Evolutionary conservation across 2,797 vertebrate genomes (phyloP), one percentile per base, ranked within the genome.

Genomic region (Lophotriccus pileatus): DNA sequence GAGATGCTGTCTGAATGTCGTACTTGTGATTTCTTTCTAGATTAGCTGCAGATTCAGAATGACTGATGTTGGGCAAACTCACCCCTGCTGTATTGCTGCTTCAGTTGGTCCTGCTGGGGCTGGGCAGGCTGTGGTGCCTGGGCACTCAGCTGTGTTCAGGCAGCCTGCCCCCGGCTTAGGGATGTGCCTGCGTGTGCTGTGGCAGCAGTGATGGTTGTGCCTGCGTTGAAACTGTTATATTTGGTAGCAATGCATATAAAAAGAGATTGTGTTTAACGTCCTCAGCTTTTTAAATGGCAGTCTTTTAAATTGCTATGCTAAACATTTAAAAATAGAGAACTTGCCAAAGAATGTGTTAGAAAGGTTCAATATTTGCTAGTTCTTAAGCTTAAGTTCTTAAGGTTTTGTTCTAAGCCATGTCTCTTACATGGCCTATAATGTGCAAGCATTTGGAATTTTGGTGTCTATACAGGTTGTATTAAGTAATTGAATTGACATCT

Each of bases 1-100:
- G 50, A 87, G 56, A 34, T 59, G 25, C 28, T 39, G 0, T 27
- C 24, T 64, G 72, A 67, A 24, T 49, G 14, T 30, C 1, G 0
- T 64, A 3, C 2, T 6, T 66, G 8, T 2, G 25, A 13, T 66
- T 91, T 87, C 59, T 52, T 63, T 56, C 24, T 64, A 1, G 28
- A 12, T 52, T 23, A 64, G 68, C 37, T 25, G 63, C 34, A 7
- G 9, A 4, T 62, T 39, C 24, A 12, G 37, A 34, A 17, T 39
- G 43, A 37, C 49, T 46, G 5, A 6, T 0, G 0, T 1, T 36
- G 53, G 49, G 60, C 39, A 30, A 36, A 53, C 32, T 39, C 9
- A 5, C 4, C 12, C 32, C 2, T 1, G 3, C 1, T 28, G 7
- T 8, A 8, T 6, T 34, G 4, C 2, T 2, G 0, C 25, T n/a